Percentiles rank a stretch among this genome's conserved stretches.
These are phyloP conservation scores for Malurus cyaneus DNA, from an alignment of 2,113 vertebrate genomes.

Conservation along the genomic window DNA sequence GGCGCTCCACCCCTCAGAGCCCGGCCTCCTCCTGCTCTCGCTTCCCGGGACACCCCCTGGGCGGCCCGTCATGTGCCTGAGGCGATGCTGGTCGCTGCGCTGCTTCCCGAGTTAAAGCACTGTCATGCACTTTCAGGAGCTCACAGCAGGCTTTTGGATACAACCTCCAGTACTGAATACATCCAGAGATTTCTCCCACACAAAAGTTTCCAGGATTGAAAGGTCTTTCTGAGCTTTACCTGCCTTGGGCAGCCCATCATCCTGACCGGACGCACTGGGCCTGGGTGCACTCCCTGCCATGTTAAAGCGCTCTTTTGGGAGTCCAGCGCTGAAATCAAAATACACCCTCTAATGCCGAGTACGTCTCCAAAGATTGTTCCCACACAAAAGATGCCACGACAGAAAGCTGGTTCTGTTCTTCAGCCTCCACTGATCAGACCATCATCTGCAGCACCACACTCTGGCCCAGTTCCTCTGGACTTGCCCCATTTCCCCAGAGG, in stretches of 20 bases:
- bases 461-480: background rate
- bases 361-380: background rate
- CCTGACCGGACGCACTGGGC: no score
- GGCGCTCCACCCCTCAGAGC: background rate
- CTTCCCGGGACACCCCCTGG: accelerated
- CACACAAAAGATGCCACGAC: background rate
- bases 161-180: no score
- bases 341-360: background rate
- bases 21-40: background rate
- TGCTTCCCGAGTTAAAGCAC: accelerated
- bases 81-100: accelerated
- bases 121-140: accelerated
- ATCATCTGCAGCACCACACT: background rate
- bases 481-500: background rate
- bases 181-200: background rate
- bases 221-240: background rate
- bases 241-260: background rate
- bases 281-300: background rate
- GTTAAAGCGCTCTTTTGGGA: no score
- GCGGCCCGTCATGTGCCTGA: accelerated
- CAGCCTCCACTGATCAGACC: background rate
- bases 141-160: background rate
- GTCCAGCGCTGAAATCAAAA: background rate
- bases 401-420: background rate
- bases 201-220: background rate